Conservation (phyloP, 35 echinoderm and acorn worm species). For the Stichopus chloronotus region DNA sequence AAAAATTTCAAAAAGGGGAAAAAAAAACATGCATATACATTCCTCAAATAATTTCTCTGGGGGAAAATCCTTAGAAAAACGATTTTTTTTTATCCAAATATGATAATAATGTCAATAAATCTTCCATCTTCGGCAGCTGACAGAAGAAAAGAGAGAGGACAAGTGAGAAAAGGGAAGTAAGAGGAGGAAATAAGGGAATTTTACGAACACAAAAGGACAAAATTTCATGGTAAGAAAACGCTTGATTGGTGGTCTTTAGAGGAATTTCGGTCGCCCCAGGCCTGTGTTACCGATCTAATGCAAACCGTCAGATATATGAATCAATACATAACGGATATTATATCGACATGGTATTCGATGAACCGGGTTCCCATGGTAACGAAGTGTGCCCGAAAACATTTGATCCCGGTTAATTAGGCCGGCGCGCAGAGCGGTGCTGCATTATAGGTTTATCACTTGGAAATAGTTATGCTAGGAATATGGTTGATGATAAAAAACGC, state of each 20-base stretch:
- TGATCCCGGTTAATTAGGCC: neutral
- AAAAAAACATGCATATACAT: neutral
- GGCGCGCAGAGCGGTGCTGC: neutral
- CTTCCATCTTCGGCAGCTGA: neutral
- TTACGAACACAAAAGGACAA: neutral
- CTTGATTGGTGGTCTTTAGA: neutral
- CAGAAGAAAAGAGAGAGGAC: too few species aligned
- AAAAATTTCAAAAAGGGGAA: neutral
- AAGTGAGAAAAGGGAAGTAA: too few species aligned
- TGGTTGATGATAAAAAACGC: too few species aligned
- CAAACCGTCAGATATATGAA: neutral
- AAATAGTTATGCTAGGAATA: too few species aligned
- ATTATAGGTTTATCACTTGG: too few species aligned
- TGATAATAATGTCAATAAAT: constrained; percentile 1
- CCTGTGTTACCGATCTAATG: neutral
- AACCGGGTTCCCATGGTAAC: constrained; percentile 5
- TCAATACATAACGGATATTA: neutral
- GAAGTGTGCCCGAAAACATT: neutral
- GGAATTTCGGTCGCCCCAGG: neutral
- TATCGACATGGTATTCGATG: neutral
- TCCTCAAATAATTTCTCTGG: constrained; percentile 3
- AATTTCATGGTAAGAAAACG: neutral
- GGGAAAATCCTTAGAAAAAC: neutral
- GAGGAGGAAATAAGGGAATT: neutral
- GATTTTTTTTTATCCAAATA: neutral